These are phyloP conservation scores for Ceraclea dissimilis DNA, from an alignment of 2,888 invertebrate genomes.

Conservation along the genomic window DNA sequence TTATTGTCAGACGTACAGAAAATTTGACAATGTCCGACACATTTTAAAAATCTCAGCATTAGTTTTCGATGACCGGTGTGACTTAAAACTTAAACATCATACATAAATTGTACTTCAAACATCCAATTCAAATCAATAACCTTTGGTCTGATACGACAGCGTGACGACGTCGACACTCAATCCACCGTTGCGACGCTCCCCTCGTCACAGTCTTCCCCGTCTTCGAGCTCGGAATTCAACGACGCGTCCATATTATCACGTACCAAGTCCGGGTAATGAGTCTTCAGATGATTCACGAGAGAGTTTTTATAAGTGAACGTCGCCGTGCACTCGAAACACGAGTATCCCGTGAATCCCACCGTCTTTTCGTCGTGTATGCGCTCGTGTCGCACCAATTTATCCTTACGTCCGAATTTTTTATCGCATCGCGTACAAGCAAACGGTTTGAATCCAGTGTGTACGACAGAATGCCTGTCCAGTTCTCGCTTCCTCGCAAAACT, in stretches of 20 bases:
- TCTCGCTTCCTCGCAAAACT: slow-evolving; percentile 63
- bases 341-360: too few relatives aligned
- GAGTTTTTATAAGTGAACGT: slow-evolving; percentile 53
- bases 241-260: slow-evolving; percentile 13
- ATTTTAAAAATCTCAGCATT: too few relatives aligned
- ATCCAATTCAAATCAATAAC: slow-evolving; percentile 1
- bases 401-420: slow-evolving; percentile 60
- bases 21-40: too few relatives aligned
- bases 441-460: slow-evolving; percentile 61
- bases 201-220: slow-evolving; percentile 12
- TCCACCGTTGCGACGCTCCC: too few relatives aligned
- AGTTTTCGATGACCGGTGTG: too few relatives aligned
- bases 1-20: too few relatives aligned
- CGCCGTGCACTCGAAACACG: slow-evolving; percentile 55
- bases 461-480: slow-evolving; percentile 57
- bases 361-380: slow-evolving; percentile 56
- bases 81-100: neutral
- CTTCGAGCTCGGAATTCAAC: slow-evolving; percentile 36
- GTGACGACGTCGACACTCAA: too few relatives aligned
- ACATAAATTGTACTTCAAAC: slow-evolving; percentile 15
- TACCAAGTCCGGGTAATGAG: slow-evolving; percentile 42
- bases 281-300: slow-evolving; percentile 52
- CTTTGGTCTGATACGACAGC: neutral
- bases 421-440: slow-evolving; percentile 61
- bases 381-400: slow-evolving; percentile 61